Conservation (phyloP, 2,113 vertebrate genomes). For the Speoplatyrhinus poulsoni region DNA sequence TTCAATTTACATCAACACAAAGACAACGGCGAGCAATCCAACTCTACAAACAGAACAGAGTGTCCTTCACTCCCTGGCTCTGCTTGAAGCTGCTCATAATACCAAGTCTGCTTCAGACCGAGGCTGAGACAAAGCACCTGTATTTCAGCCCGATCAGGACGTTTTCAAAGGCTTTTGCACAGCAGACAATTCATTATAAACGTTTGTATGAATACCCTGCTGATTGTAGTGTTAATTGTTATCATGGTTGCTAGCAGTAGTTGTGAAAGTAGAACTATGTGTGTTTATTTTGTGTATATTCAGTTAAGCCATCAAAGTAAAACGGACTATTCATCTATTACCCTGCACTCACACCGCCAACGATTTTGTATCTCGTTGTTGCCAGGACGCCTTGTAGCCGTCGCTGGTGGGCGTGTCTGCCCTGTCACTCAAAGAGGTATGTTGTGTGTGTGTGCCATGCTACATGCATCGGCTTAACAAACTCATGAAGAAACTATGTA, state of each 20-base stretch:
- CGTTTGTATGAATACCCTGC: slow-evolving; percentile 40
- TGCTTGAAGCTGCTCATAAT: slow-evolving; percentile 57
- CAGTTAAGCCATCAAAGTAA: slow-evolving; percentile 43
- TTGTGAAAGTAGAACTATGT: slow-evolving; percentile 47
- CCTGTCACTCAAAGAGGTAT: no score
- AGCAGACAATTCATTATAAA: slow-evolving; percentile 47
- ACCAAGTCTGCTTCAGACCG: slow-evolving; percentile 62
- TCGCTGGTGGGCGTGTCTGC: no score
- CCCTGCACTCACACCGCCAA: no score
- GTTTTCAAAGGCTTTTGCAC: slow-evolving; percentile 37
- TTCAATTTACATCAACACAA: slow-evolving; percentile 81
- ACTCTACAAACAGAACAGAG: slow-evolving; percentile 73
- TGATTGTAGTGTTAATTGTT: slow-evolving; percentile 60
- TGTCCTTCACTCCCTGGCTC: slow-evolving; percentile 73
- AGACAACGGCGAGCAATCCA: slow-evolving; percentile 67
- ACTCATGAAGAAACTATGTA: no score
- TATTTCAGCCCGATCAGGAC: slow-evolving; percentile 46
- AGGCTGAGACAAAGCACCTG: slow-evolving; percentile 63
- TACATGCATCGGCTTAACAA: no score
- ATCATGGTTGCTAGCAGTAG: slow-evolving; percentile 43
- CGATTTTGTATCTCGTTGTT: no score
- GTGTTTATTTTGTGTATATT: slow-evolving; percentile 47
- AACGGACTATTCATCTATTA: not conserved
- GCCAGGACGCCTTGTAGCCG: no score
- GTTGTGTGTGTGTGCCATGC: no score